Evolutionary conservation across 2,797 vertebrate genomes (phyloP).

Genomic region (Neostethus bicornis): DNA sequence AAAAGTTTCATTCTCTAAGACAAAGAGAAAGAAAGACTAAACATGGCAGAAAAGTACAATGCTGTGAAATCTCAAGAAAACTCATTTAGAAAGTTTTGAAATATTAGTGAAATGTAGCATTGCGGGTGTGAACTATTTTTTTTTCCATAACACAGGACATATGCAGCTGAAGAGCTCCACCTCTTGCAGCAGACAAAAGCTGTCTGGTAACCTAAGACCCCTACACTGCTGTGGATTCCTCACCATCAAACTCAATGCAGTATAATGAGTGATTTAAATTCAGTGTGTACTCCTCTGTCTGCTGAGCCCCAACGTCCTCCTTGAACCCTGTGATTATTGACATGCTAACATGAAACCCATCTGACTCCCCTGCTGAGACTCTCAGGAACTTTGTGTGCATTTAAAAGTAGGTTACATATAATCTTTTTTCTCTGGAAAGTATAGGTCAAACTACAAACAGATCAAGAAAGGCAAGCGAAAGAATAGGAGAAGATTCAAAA

Average conservation of each 20-base stretch:
- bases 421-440: conserved; percentile 2
- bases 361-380: neutral
- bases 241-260: conserved; percentile 48
- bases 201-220: conserved; percentile 76
- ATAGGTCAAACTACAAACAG: neutral
- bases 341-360: conserved; percentile 20
- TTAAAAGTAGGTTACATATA: neutral
- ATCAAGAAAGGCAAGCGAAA: neutral
- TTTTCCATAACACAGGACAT: conserved; percentile 44
- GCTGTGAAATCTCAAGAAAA: neutral
- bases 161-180: conserved; percentile 42
- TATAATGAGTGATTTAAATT: conserved; percentile 72
- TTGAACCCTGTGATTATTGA: conserved; percentile 6
- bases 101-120: conserved; percentile 9
- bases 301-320: conserved; percentile 28
- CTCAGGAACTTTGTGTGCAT: neutral
- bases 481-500: conserved; percentile 32
- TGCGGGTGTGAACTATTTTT: conserved; percentile 24
- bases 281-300: conserved; percentile 36
- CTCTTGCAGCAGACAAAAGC: conserved; percentile 74
- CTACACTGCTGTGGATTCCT: conserved; percentile 62
- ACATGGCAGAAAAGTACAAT: neutral
- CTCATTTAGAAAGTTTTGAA: conserved; percentile 3
- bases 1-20: conserved; percentile 40
- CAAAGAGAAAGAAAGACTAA: neutral